Conservation (phyloP, 1,140 invertebrate genomes). For the Heliconius melpomene region DNA sequence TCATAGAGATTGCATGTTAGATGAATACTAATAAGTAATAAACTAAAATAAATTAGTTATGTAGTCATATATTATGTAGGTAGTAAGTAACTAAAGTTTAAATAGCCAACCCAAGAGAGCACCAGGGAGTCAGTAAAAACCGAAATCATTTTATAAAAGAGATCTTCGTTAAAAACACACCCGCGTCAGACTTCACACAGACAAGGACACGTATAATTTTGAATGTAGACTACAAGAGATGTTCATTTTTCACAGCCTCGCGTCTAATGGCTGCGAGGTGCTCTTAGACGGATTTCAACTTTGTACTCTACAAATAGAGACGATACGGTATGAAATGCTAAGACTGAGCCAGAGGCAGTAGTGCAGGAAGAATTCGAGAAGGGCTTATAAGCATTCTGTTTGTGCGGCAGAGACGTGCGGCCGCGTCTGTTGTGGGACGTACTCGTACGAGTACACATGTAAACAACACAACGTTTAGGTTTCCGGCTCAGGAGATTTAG, state of each 20-base stretch:
- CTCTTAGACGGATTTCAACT: neutral
- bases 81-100: neutral
- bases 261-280: neutral
- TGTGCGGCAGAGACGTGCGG: constrained; percentile 22
- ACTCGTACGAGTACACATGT: neutral
- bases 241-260: constrained; percentile 67
- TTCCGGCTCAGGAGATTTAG: neutral
- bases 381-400: constrained; percentile 23
- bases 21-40: too few species aligned
- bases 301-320: constrained; percentile 6
- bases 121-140: constrained; percentile 2
- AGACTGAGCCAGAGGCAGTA: neutral
- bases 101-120: neutral
- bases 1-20: too few species aligned
- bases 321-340: constrained; percentile 1
- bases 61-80: too few species aligned
- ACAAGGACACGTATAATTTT: constrained; percentile 69
- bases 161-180: constrained; percentile 31
- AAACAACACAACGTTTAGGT: constrained; percentile 7
- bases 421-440: neutral
- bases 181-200: constrained; percentile 31
- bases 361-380: constrained; percentile 30
- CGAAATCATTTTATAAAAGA: constrained; percentile 13
- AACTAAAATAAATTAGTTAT: too few species aligned
- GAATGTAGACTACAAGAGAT: constrained; percentile 67